Percentiles rank a stretch among this genome's conserved stretches.
Conservation (phyloP, 2,888 invertebrate genomes). For the Drosophila multiciliata region DNA sequence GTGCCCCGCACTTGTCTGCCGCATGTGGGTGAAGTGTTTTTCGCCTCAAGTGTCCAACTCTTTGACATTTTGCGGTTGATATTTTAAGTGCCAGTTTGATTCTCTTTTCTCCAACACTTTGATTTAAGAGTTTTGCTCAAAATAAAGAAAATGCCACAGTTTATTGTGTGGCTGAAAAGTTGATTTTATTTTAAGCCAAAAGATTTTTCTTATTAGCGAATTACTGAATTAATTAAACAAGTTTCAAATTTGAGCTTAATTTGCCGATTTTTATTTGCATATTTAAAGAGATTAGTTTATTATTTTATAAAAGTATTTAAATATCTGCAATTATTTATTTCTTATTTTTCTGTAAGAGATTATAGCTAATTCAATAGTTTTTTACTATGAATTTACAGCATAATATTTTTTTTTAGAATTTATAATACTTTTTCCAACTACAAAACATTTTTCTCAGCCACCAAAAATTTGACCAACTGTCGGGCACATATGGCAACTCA, state of each 20-base stretch:
- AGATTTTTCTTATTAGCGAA: neutral
- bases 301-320: neutral
- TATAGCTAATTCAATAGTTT: neutral
- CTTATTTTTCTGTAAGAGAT: neutral
- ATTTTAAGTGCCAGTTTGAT: slow-evolving; percentile 64
- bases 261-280: neutral
- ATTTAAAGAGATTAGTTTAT: no score
- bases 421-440: neutral
- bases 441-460: neutral
- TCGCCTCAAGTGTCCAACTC: slow-evolving; percentile 72
- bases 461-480: slow-evolving; percentile 4
- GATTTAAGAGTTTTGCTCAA: neutral
- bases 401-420: neutral
- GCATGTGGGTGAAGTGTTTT: slow-evolving; percentile 64
- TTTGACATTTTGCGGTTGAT: slow-evolving; percentile 77
- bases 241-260: no score
- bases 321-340: neutral
- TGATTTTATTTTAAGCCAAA: neutral
- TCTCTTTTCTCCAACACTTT: slow-evolving; percentile 8
- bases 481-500: slow-evolving; percentile 14
- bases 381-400: neutral
- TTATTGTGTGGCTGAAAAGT: neutral
- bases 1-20: neutral
- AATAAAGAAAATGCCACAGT: slow-evolving; percentile 1
- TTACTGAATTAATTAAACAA: neutral